A percentile compares a stretch with the other conserved stretches of the same genome.
These are phyloP conservation scores for Marmota flaviventris DNA, from an alignment of 2,113 vertebrate genomes.

Conservation along the genomic window DNA sequence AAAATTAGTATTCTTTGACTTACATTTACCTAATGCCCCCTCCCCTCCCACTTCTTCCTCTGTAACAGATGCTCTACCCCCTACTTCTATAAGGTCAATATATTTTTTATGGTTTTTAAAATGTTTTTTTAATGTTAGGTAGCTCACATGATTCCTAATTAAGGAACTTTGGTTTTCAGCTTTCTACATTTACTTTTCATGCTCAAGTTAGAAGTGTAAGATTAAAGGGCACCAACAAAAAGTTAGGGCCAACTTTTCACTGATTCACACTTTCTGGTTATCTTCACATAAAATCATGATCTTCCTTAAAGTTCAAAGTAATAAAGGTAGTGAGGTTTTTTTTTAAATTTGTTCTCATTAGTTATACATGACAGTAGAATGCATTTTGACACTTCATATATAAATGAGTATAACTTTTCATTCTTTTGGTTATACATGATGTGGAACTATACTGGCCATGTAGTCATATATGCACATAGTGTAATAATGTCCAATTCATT, in stretches of 20 bases:
- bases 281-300: slow-evolving; percentile 38
- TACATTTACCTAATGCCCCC: background rate
- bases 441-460: too few relatives aligned
- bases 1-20: background rate
- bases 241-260: background rate
- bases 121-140: slow-evolving; percentile 44
- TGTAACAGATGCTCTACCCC: background rate
- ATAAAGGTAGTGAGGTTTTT: too few relatives aligned
- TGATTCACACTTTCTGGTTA: background rate
- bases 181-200: slow-evolving; percentile 48
- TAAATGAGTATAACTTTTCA: too few relatives aligned
- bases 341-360: too few relatives aligned
- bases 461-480: too few relatives aligned
- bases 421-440: too few relatives aligned
- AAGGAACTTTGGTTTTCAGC: slow-evolving; percentile 8
- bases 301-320: slow-evolving; percentile 29
- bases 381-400: too few relatives aligned
- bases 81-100: background rate
- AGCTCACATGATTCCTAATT: slow-evolving; percentile 24
- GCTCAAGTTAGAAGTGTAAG: background rate
- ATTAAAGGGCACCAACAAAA: slow-evolving; percentile 21
- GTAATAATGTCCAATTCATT: too few relatives aligned
- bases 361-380: too few relatives aligned
- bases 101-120: too few relatives aligned
- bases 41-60: too few relatives aligned